These are phyloP conservation scores for Lycorma delicatula DNA, from an alignment of 1,140 invertebrate genomes.

Conservation along the genomic window DNA sequence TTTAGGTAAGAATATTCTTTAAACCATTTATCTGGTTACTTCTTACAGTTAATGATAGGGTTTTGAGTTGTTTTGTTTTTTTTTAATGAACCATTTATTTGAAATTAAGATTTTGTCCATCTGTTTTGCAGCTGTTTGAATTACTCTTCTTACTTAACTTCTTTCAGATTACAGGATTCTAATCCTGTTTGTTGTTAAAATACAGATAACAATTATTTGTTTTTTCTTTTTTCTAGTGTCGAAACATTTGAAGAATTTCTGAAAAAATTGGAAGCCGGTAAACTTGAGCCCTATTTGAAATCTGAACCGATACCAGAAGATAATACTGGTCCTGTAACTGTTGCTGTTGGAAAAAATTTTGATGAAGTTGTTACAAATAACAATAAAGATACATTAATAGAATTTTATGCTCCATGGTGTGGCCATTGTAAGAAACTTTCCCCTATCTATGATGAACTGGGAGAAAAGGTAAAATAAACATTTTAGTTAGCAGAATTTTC, in stretches of 20 bases:
- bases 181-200: no score
- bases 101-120: no score
- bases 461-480: conserved; percentile 63
- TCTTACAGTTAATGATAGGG: no score
- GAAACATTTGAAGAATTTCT: conserved; percentile 85
- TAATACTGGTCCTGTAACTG: conserved; percentile 76
- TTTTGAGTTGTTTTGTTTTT: no score
- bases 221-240: conserved; percentile 50
- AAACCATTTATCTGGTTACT: conserved; percentile 4
- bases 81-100: no score
- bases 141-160: no score
- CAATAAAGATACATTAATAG: conserved; percentile 87
- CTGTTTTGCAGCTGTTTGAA: no score
- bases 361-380: conserved; percentile 89
- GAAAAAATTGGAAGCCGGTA: conserved; percentile 70
- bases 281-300: conserved; percentile 88
- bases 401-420: conserved; percentile 99
- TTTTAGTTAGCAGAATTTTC: conserved; percentile 11
- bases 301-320: conserved; percentile 87
- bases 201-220: not conserved
- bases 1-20: conserved; percentile 60
- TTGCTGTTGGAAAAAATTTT: conserved; percentile 95
- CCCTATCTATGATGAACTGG: conserved; percentile 90
- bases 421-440: conserved; percentile 96
- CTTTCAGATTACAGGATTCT: no score